Conservation (phyloP, 1,140 invertebrate species). For the Potamilus streckersoni region DNA sequence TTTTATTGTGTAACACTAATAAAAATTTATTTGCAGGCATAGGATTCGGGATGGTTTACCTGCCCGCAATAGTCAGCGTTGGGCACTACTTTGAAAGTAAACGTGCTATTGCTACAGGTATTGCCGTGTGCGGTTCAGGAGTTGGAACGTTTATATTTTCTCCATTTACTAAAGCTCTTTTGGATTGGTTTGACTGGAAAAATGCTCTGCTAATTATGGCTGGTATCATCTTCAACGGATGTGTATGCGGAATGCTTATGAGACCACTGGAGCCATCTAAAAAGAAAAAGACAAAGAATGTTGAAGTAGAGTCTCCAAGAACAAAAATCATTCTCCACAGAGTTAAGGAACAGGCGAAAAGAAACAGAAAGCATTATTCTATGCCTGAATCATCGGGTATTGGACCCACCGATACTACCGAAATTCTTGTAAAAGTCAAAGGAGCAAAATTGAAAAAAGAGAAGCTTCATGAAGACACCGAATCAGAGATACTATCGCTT, state of each 20-base stretch:
- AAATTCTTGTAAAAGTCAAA: constrained; percentile 69
- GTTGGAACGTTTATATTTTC: constrained; percentile 91
- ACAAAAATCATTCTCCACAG: constrained; percentile 56
- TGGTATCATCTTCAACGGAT: constrained; percentile 92
- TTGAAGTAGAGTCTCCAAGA: constrained; percentile 58
- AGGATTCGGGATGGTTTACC: constrained; percentile 93
- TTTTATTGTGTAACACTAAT: too few species aligned
- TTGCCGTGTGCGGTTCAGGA: constrained; percentile 92
- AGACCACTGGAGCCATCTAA: constrained; percentile 82
- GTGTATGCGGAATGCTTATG: constrained; percentile 91
- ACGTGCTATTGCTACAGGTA: constrained; percentile 90
- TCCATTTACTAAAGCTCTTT: constrained; percentile 68
- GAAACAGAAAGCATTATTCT: constrained; percentile 10
- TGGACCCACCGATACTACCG: constrained; percentile 37
- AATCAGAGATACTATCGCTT: constrained; percentile 57
- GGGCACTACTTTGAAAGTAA: constrained; percentile 94
- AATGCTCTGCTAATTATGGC: constrained; percentile 91
- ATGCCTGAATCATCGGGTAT: constrained; percentile 26
- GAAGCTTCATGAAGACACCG: constrained; percentile 54
- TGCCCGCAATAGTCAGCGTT: constrained; percentile 94
- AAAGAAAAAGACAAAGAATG: constrained; percentile 74
- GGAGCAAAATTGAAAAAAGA: constrained; percentile 73
- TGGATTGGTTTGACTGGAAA: constrained; percentile 79
- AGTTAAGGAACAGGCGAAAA: constrained; percentile 57
- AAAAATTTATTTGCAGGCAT: constrained; percentile 74